Evolutionary conservation across 2,797 vertebrate species (phyloP).

Genomic region (Artibeus jamaicensis): DNA sequence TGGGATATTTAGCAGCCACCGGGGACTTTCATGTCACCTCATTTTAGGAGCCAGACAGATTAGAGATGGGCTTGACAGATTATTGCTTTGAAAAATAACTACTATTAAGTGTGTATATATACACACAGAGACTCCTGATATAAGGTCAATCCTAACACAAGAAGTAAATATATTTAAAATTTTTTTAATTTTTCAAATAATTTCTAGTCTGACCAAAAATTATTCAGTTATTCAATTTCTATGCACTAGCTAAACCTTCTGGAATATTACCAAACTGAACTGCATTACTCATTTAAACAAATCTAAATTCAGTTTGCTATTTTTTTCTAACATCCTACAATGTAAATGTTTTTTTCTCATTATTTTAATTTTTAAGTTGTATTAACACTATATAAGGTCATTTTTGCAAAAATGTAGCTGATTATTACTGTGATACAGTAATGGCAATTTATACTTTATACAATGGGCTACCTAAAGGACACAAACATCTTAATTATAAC

Average conservation of each 20-base stretch:
- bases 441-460: not conserved
- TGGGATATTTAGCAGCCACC: constrained; percentile 59
- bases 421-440: not conserved
- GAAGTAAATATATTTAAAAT: constrained; percentile 2
- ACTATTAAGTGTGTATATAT: not conserved
- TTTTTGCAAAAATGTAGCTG: not conserved
- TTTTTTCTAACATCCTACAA: constrained; percentile 72
- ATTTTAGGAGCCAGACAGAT: constrained; percentile 50
- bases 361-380: constrained; percentile 9
- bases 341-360: constrained; percentile 33
- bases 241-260: constrained; percentile 68
- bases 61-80: constrained; percentile 43
- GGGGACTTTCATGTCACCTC: constrained; percentile 53
- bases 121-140: not conserved
- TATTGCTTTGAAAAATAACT: constrained; percentile 65
- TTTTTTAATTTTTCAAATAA: constrained; percentile 62
- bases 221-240: constrained; percentile 74
- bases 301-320: constrained; percentile 61
- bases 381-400: not conserved
- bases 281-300: constrained; percentile 63
- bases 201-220: constrained; percentile 59
- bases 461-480: not conserved
- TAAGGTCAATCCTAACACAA: constrained; percentile 8
- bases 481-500: not conserved
- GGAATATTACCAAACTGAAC: constrained; percentile 69